Base-by-base conservation (phyloP, 2,888 invertebrate genomes). In the Nomada ferruginata region DNA sequence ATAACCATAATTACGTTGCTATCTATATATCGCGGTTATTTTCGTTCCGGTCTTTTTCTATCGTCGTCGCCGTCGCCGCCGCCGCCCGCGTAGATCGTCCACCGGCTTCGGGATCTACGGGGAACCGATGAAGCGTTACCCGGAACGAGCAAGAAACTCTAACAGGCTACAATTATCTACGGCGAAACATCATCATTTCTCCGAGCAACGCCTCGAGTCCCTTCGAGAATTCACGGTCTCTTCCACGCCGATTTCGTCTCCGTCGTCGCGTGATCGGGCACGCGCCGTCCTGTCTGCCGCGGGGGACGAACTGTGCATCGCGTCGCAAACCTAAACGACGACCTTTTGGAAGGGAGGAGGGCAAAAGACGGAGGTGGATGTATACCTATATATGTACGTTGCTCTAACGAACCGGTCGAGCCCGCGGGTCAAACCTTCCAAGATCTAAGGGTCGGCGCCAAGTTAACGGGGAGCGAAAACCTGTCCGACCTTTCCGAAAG, bases 401-500 rank as follows among this genome's bases (percentile, higher is more conserved):
- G 64, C 26, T 61, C 73, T 80, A 85, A 85, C 85, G 75, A 83
- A 83, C 82, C 77, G 84, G 77, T 86, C 77, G 79, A 61, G 76
- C 59, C 75, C 66, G 68, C 63, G 79, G 87, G 83, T 86, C 83
- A 73, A 83, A 68, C 69, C 73, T 76, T 76, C 53, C 64, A 59
- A 75, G 79, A 86, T 84, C 79, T 76, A 15, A 20, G 50, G 55
- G 42, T 15, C 83, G 78, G 79, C 81, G 82, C 72, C 73, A 71
- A 53, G 55, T 66, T 72, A 87, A 79, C 85, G 81, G 63, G 71
- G 78, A 80, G 80, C 84, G 75, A 79, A 81, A 82, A 84, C 77
- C 73, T 76, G 82, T 83, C 76, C 79, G 80, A 83, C 83, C 79
- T 86, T 85, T 85, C 69, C 66, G 65, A 87, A 81, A 85, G 82